Conservation (phyloP, 2,797 vertebrate species). For the Rhabdophis nuchalis region DNA sequence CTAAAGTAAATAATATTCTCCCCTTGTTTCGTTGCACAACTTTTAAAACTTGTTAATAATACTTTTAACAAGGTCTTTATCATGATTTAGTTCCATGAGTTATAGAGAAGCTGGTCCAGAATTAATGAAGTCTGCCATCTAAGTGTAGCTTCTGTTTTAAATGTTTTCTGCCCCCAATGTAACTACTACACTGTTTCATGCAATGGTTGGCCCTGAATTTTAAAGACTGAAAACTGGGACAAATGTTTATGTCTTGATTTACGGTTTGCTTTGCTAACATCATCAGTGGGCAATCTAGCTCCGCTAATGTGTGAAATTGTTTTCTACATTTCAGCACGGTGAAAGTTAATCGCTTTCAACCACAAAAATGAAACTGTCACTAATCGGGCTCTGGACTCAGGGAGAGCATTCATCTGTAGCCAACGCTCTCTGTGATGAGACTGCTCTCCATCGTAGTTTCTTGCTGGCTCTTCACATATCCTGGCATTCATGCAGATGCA, state of each 20-base stretch:
- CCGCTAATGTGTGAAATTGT: conserved; percentile 56
- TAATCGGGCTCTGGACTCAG: conserved; percentile 23
- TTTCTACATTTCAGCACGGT: conserved; percentile 47
- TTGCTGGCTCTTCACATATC: background rate
- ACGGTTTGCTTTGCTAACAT: conserved; percentile 19
- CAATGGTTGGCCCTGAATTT: background rate
- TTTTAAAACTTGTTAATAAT: background rate
- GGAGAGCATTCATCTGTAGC: conserved; percentile 41
- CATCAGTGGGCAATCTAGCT: conserved; percentile 46
- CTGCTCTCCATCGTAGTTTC: background rate
- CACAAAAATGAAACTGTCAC: conserved; percentile 55
- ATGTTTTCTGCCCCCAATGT: background rate
- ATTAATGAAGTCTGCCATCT: background rate
- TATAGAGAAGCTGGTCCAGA: background rate
- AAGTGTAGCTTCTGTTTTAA: background rate
- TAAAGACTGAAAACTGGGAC: background rate
- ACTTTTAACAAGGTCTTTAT: background rate
- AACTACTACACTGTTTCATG: background rate
- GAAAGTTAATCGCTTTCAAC: conserved; percentile 55
- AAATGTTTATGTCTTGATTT: conserved; percentile 9
- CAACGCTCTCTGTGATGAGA: background rate
- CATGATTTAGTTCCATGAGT: background rate
- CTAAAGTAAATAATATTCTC: background rate
- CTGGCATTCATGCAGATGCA: background rate
- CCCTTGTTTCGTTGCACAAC: background rate